Evolutionary conservation across 2,888 invertebrate genomes (phyloP), one percentile per base, ranked within the genome.

Genomic region (Oligia fasciuncula): DNA sequence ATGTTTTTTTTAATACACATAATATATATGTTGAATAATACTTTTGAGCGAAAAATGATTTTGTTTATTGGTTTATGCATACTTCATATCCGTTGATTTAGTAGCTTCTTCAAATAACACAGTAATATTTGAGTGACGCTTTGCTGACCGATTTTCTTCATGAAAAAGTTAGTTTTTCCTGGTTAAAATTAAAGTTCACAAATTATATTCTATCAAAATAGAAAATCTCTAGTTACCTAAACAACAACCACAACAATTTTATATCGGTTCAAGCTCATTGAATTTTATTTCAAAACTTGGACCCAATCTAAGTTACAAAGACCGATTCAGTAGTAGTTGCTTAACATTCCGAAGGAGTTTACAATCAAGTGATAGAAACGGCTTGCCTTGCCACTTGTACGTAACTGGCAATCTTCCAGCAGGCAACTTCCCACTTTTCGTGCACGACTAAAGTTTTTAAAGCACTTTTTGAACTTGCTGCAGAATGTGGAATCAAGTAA

Each of bases 291-390:
- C 2, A 54, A 65, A 79, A 66, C 68, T 79, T 35, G 3, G 35
- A 46, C 40, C 40, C 40, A 79, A 83, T 62, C 35, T 43, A 54
- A 73, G 67, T 65, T 51, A 72, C 67, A n/a, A 72, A 71, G 49
- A 5, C 62, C 4, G 11, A 4, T 49, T 57, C 68, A 29, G 71
- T 51, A 76, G 71, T 67, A 84, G 57, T 68, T 65, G 60, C 57
- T 82, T 85, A 75, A 73, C 23, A 85, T 85, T 85, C 85, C 17
- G n/a, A 51, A 35, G n/a, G 69, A 79, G 83, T 85, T 69, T 77
- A 74, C 79, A 85, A 85, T 85, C 74, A 85, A 82, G 74, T 75
- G 85, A 85, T 77, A 85, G 76, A 65, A 79, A 76, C 54, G 14
- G 75, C 66, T 80, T 71, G 63, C 72, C 69, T 46, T n/a, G 73